phyloP scores from a whole-genome alignment of 1,140 invertebrate species.

The Drosophila subpulchrella region DNA sequence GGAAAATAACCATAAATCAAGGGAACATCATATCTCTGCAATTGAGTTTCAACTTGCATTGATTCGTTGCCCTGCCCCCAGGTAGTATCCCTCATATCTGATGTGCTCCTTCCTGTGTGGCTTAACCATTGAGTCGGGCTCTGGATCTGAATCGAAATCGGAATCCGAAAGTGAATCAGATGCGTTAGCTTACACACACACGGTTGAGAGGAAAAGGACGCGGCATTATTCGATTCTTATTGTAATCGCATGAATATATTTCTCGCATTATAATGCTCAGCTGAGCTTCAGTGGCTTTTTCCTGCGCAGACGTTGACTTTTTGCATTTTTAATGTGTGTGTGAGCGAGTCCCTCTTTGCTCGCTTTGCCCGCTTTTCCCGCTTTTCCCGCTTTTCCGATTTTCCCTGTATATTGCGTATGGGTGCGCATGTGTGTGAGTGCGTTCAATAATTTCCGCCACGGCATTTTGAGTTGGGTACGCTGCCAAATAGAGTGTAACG shows the following conservation, averaged over 20 bases:
- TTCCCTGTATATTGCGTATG: conserved; percentile 17
- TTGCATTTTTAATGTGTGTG: conserved; percentile 80
- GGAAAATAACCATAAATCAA: conserved; percentile 45
- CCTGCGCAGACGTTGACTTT: conserved; percentile 77
- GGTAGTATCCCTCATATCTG: conserved; percentile 12
- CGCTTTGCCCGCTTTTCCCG: not conserved
- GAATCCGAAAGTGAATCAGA: conserved; percentile 26
- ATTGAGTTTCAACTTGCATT: conserved; percentile 32
- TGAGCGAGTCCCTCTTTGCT: conserved; percentile 32
- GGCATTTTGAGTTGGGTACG: conserved; percentile 77
- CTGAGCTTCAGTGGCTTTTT: conserved; percentile 75
- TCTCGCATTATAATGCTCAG: conserved; percentile 75
- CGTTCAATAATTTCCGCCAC: conserved; percentile 79
- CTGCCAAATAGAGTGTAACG: conserved; percentile 81
- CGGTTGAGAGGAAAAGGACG: conserved; percentile 4
- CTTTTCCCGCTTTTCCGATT: conserved; percentile 18
- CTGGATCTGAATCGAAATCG: not conserved
- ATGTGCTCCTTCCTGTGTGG: conserved; percentile 15
- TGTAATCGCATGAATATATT: conserved; percentile 82
- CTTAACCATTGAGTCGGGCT: conserved; percentile 5
- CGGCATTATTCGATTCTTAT: conserved; percentile 80
- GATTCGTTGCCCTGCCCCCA: conserved; percentile 3
- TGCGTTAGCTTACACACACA: conserved; percentile 22
- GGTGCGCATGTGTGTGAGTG: conserved; percentile 64
- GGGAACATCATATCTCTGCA: conserved; percentile 31